A percentile compares a stretch with the other conserved stretches of the same genome.
Conservation (phyloP, 2,888 invertebrate species). For the Pelosia muscerda region DNA sequence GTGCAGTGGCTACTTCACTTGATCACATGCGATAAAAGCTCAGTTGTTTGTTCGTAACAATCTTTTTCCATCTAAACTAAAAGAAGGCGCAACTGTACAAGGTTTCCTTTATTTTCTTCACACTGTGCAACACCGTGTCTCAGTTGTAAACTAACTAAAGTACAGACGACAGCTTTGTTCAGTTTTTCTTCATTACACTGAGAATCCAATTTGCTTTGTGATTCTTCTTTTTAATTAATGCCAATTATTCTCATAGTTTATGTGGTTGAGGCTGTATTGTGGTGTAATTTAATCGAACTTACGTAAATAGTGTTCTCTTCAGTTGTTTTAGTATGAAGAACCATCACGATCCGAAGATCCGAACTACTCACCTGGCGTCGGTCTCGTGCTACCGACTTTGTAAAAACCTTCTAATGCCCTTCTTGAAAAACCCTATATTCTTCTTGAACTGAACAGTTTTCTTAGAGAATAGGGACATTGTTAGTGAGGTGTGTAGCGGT, state of each 20-base stretch:
- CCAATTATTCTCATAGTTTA: conserved; percentile 30
- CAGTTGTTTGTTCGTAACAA: conserved; percentile 2
- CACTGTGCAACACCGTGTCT: conserved; percentile 18
- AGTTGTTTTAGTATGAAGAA: background rate
- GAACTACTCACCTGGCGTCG: too few species aligned
- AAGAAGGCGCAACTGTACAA: conserved; percentile 4
- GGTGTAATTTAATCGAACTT: conserved; percentile 6
- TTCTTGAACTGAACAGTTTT: too few species aligned
- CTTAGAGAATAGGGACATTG: too few species aligned
- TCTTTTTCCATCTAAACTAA: conserved; percentile 5
- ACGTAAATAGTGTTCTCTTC: background rate
- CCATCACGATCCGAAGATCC: too few species aligned
- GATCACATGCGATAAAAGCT: background rate
- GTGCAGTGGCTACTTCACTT: background rate
- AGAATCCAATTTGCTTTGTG: conserved; percentile 45
- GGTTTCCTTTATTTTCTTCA: conserved; percentile 14
- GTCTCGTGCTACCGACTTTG: too few species aligned
- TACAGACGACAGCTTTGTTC: conserved; percentile 39
- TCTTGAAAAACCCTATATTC: too few species aligned
- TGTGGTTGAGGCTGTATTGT: conserved; percentile 18
- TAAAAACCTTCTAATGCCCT: too few species aligned
- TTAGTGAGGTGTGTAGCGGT: too few species aligned
- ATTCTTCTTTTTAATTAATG: conserved; percentile 52
- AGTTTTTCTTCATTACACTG: conserved; percentile 50
- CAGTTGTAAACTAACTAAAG: conserved; percentile 40